phyloP scores from a whole-genome alignment of 1,140 invertebrate genomes.

The Hyles vespertilio region DNA sequence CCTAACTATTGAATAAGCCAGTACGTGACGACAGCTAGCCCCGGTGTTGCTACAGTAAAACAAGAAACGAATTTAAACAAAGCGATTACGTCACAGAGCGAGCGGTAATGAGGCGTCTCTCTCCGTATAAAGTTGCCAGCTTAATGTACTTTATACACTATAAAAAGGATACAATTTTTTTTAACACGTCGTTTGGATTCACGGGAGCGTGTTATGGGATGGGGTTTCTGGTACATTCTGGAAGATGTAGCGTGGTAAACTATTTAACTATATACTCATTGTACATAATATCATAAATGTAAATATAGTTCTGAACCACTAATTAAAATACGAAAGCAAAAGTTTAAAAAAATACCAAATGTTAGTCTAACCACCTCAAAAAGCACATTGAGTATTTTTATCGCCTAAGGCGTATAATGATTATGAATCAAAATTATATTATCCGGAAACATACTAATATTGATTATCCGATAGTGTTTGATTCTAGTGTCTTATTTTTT shows the following conservation, averaged over 20 bases:
- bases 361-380: too few species aligned
- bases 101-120: conserved; percentile 5
- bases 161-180: conserved; percentile 13
- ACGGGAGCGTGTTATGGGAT: conserved; percentile 6
- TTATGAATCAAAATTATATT: too few species aligned
- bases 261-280: too few species aligned
- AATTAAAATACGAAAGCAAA: too few species aligned
- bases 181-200: conserved; percentile 17
- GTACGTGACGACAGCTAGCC: neutral
- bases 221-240: neutral
- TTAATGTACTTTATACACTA: conserved; percentile 17
- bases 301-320: too few species aligned
- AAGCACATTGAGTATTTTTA: too few species aligned
- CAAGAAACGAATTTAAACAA: conserved; percentile 1
- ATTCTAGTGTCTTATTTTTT: too few species aligned
- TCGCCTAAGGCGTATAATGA: too few species aligned
- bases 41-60: neutral
- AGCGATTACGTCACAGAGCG: neutral
- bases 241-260: neutral
- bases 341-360: too few species aligned
- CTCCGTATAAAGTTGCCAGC: conserved; percentile 13
- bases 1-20: neutral
- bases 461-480: too few species aligned
- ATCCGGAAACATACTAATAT: too few species aligned
- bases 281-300: too few species aligned